Conservation (phyloP, 2,113 vertebrate species). For the Salvelinus fontinalis region DNA sequence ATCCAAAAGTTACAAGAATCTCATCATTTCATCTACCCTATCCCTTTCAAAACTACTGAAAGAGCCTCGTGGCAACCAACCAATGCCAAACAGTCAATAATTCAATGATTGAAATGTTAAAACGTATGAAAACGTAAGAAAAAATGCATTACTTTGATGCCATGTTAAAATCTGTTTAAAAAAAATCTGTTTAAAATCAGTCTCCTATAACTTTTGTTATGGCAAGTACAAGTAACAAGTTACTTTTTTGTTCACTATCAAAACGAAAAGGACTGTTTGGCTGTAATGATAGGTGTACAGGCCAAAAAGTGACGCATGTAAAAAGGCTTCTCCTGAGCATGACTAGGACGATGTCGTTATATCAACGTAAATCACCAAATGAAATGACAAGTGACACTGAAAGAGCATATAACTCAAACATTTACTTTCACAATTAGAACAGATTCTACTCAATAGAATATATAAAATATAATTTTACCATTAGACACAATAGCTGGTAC, state of each 20-base stretch:
- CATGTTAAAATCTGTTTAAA: constrained; percentile 15
- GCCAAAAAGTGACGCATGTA: neutral
- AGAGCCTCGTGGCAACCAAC: constrained; percentile 63
- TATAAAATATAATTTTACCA: neutral
- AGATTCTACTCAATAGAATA: neutral
- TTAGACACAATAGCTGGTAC: neutral
- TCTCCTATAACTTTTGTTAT: neutral
- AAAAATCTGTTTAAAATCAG: constrained; percentile 1
- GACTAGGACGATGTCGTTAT: neutral
- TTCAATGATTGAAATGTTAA: constrained; percentile 54
- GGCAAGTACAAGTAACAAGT: neutral
- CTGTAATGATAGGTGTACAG: neutral
- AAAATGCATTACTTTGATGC: constrained; percentile 30
- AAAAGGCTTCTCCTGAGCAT: neutral
- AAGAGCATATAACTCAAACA: neutral
- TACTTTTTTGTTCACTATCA: neutral
- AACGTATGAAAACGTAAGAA: constrained; percentile 33
- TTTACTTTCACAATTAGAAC: neutral
- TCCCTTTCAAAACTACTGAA: constrained; percentile 57
- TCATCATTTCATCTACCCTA: constrained; percentile 77
- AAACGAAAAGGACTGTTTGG: neutral
- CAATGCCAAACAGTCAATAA: constrained; percentile 74
- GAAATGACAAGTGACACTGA: neutral
- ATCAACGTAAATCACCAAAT: neutral
- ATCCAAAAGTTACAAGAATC: constrained; percentile 97